Base-by-base conservation (phyloP, 2,113 vertebrate genomes). In the Phoenicopterus ruber region DNA sequence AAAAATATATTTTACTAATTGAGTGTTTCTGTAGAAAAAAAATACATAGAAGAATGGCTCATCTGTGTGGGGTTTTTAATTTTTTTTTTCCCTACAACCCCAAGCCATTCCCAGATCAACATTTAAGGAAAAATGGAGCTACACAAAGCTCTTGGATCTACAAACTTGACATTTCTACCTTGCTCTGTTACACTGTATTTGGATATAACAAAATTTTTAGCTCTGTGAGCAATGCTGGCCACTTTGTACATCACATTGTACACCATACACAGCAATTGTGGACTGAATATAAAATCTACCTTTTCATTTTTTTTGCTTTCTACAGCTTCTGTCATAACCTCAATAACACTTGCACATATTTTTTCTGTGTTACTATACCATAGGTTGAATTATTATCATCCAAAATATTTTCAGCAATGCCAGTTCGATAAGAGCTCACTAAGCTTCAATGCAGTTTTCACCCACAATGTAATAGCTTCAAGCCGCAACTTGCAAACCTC, bases 51-150 rank as follows among this genome's bases (percentile, higher is more conserved):
- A 90, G 16, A 84, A 84, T 9, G 7, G 13, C 38, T 87, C 15
- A 63, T 46, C 38, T 25, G 1, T 1, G 0, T 36, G 17, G 1
- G 0, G 1, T 15, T 49, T 78, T 36, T 3, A 36, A 28, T 47
- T 5, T 34, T 70, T 63, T 73, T 59, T 34, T 3, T 32, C 9
- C 3, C 4, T 59, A 25, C 36, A 91, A 47, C 8, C 3, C 22
- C 26, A 36, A 17, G 9, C 11, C 5, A 17, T 67, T 74, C 28
- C 36, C 5, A 40, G 25, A 65, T 55, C 13, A 46, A 78, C 26
- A 31, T 58, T 50, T 71, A 61, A 83, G 36, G 31, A 94, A 94
- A 93, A 77, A 82, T 3, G 20, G 6, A 25, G 17, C 13, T 21
- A 61, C 32, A 46, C 2, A 61, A 90, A 73, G 4, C 19, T 76